A percentile compares a stretch with the other conserved stretches of the same genome.
Conservation (phyloP, 2,888 invertebrate genomes). For the Cataglyphis cursor region DNA sequence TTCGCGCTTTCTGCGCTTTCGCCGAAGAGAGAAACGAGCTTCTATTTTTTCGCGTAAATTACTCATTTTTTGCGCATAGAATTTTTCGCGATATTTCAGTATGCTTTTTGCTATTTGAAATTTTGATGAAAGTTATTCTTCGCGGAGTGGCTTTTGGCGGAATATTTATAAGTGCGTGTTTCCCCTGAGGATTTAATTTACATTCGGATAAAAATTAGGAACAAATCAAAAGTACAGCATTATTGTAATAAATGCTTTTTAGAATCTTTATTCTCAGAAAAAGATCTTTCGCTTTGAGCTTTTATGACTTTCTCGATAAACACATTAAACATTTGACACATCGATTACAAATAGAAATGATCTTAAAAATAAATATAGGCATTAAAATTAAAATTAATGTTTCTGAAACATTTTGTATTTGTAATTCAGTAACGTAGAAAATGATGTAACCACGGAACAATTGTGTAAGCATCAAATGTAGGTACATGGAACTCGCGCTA, state of each 20-base stretch:
- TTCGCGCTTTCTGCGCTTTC: not conserved
- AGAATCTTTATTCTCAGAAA: not conserved
- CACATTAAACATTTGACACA: not conserved
- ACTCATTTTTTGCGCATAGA: not conserved
- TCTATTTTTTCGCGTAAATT: not conserved
- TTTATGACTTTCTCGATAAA: not conserved
- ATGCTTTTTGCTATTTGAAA: not conserved
- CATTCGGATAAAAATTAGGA: not conserved
- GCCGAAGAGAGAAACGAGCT: not conserved
- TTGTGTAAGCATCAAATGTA: not conserved
- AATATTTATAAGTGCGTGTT: not conserved
- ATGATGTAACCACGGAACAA: not conserved
- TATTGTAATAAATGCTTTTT: not conserved
- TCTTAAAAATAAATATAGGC: not conserved
- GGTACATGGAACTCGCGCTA: not conserved
- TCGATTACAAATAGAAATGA: not conserved
- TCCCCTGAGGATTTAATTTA: not conserved
- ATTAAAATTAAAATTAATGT: not conserved
- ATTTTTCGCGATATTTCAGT: not conserved
- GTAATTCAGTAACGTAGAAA: constrained; percentile 4
- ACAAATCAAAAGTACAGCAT: not conserved
- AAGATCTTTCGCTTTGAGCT: no score
- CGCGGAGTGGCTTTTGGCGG: not conserved
- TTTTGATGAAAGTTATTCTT: not conserved
- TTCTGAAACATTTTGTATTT: constrained; percentile 3